Percentiles rank a stretch among this genome's conserved stretches.
These are phyloP conservation scores for Cossypha dichroa DNA, from an alignment of 2,797 vertebrate genomes.

Conservation along the genomic window DNA sequence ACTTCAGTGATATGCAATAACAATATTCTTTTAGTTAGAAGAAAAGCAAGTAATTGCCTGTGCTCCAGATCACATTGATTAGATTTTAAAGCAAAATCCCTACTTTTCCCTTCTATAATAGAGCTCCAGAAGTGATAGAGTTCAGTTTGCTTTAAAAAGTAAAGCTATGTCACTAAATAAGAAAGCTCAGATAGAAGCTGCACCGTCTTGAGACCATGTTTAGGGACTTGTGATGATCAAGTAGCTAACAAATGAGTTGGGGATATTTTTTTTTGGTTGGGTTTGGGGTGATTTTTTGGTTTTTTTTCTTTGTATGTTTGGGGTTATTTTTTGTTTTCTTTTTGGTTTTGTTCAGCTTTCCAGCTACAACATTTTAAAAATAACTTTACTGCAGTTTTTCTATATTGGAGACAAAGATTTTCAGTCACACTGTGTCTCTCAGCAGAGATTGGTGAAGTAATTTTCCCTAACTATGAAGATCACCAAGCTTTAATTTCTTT, in stretches of 20 bases:
- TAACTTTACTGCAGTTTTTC: background rate
- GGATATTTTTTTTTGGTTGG: background rate
- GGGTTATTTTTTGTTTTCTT: background rate
- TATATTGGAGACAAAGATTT: background rate
- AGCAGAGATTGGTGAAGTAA: background rate
- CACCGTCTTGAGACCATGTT: background rate
- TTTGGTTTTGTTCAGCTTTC: background rate
- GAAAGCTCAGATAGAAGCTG: background rate
- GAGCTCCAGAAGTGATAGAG: background rate
- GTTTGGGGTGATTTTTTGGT: rapidly evolving
- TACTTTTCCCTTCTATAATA: background rate
- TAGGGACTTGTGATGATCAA: background rate
- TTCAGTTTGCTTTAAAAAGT: background rate
- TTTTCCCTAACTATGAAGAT: background rate
- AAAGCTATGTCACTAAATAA: background rate
- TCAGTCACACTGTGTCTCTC: background rate
- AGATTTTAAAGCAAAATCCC: background rate
- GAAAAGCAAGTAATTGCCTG: background rate
- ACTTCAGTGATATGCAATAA: background rate
- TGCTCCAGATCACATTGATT: background rate
- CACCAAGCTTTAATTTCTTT: background rate
- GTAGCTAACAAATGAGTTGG: background rate
- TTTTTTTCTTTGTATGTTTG: background rate
- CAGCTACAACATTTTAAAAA: background rate
- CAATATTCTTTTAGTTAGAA: background rate